phyloP scores from a whole-genome alignment of 2,888 invertebrate species.

The Notodonta ziczac region DNA sequence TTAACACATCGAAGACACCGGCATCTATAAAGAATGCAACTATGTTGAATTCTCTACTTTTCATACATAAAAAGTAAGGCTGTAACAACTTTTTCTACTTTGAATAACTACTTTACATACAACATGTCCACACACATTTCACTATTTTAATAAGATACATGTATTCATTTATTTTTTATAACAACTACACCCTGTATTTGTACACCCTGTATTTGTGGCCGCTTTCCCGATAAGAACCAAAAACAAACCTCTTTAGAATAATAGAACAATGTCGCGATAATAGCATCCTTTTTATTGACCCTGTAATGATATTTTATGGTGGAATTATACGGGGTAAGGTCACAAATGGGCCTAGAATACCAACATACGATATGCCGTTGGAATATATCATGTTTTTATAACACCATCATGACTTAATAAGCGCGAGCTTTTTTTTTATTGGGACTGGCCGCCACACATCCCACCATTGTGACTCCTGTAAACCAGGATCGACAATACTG shows the following conservation, averaged over 20 bases:
- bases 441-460: no score
- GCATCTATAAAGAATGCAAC: constrained; percentile 1
- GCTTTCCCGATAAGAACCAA: constrained; percentile 15
- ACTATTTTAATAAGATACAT: no score
- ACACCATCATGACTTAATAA: constrained; percentile 43
- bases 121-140: not conserved
- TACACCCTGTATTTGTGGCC: not conserved
- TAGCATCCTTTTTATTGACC: constrained; percentile 41
- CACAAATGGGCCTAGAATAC: constrained; percentile 36
- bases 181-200: not conserved
- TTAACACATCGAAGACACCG: no score
- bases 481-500: no score
- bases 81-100: no score
- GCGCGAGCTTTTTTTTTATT: no score
- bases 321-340: constrained; percentile 60
- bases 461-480: no score
- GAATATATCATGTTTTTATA: constrained; percentile 29
- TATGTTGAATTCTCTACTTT: not conserved
- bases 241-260: constrained; percentile 28
- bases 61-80: not conserved
- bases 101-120: not conserved
- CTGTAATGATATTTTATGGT: constrained; percentile 56
- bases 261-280: constrained; percentile 46
- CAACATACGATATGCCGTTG: constrained; percentile 21
- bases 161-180: not conserved